Base-by-base conservation (phyloP, 2,888 invertebrate genomes). In the Lepidocyrtinus sp. region DNA sequence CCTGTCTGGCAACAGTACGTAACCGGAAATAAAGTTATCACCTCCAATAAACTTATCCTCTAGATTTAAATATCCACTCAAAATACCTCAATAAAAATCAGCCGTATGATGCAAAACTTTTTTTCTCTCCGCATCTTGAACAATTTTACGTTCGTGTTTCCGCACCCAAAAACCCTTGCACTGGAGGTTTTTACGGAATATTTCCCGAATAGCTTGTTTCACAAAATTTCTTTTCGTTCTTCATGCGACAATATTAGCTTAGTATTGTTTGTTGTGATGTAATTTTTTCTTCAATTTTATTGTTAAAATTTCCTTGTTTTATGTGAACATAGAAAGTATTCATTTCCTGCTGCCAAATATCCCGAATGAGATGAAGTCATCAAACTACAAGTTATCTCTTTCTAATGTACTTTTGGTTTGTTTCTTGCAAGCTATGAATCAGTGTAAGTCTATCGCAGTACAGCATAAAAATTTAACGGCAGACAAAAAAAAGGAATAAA, bases 11-110 rank as follows among this genome's bases (percentile, higher is more conserved):
- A 55, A 55, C 9, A 12, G 55, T 17, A 5, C 2, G 2, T n/a
- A 55, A 55, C 55, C 7, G 55, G 55, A 55, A 55, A 55, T 55
- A 55, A 55, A 12, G 55, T 55, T 55, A 55, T 55, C 55, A 55
- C 55, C 55, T 55, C 7, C n/a, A n/a, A 55, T 55, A 55, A 55
- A n/a, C 2, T n/a, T 12, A 2, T 55, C 17, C 3, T 17, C 5
- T 9, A 55, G 36, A 36, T 36, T 55, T 15, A 55, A 55, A 55
- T 7, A n/a, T 55, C 55, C 17, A 55, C 55, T 55, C n/a, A 12
- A 55, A n/a, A 55, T 55, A 55, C n/a, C 55, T n/a, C 55, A 55
- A 55, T 55, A 36, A 55, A 55, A 55, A 55, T 55, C n/a, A n/a
- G n/a, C 5, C 55, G 55, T 12, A n/a, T 55, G n/a, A n/a, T n/a